Evolutionary conservation across 92 coral and sea anemone species (phyloP).

Genomic region (Bergia puertoricense): DNA sequence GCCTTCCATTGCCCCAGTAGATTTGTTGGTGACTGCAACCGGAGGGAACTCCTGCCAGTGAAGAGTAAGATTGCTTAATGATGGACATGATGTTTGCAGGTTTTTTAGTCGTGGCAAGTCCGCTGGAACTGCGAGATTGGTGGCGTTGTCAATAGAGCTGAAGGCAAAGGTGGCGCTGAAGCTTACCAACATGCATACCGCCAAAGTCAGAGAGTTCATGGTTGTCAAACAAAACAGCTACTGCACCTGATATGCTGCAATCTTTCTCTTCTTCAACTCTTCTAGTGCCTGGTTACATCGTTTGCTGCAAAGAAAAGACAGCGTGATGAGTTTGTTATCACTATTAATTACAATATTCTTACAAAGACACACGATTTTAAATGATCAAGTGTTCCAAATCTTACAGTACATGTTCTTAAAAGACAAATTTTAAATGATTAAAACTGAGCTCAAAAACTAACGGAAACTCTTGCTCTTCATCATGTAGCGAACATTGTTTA

Average conservation of each 20-base stretch:
- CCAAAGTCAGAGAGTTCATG: background rate
- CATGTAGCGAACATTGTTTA: background rate
- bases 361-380: no score
- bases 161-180: background rate
- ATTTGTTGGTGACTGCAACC: background rate
- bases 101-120: background rate
- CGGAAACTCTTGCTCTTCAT: background rate
- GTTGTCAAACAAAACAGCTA: background rate
- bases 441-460: no score
- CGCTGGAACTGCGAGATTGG: background rate
- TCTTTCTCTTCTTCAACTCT: background rate
- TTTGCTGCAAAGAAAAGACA: background rate
- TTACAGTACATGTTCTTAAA: background rate
- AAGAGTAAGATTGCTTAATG: background rate
- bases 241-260: background rate
- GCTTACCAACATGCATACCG: background rate
- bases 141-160: background rate
- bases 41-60: slow-evolving; percentile 6
- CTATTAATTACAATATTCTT: background rate
- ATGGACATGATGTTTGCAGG: background rate
- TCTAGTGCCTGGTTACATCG: background rate
- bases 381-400: background rate
- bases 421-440: no score
- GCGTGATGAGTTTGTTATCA: background rate
- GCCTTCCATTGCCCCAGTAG: slow-evolving; percentile 1